phyloP scores from a whole-genome alignment of 2,888 invertebrate genomes.

The Volucella zonaria region DNA sequence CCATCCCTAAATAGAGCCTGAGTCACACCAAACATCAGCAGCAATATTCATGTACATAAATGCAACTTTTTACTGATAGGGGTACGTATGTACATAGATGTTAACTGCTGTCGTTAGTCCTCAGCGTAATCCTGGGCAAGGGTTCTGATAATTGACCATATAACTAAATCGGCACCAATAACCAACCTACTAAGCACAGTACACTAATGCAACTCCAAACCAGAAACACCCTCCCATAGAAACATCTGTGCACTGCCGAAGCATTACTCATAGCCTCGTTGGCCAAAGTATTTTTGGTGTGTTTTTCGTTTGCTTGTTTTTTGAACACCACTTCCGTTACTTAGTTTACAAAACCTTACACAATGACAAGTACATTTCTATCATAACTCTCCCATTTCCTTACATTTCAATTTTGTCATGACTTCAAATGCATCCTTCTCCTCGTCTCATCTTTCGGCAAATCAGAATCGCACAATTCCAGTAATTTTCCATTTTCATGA shows the following conservation, averaged over 20 bases:
- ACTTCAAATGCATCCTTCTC: slow-evolving; percentile 18
- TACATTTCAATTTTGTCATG: neutral
- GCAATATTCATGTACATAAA: too few species aligned
- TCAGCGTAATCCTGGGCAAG: too few species aligned
- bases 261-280: slow-evolving; percentile 34
- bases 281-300: neutral
- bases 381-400: slow-evolving; percentile 9
- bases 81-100: too few species aligned
- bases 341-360: slow-evolving; percentile 54
- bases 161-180: too few species aligned
- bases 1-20: too few species aligned
- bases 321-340: slow-evolving; percentile 32
- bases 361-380: slow-evolving; percentile 47
- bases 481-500: slow-evolving; percentile 26
- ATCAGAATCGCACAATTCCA: slow-evolving; percentile 5
- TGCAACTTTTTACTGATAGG: too few species aligned
- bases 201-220: too few species aligned
- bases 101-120: too few species aligned
- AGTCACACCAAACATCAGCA: too few species aligned
- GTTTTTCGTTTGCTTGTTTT: neutral
- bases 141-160: too few species aligned
- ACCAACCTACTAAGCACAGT: too few species aligned
- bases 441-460: slow-evolving; percentile 6
- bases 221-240: neutral
- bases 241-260: neutral